phyloP scores from a whole-genome alignment of 2,797 vertebrate species.

The Eulemur albifrons region DNA sequence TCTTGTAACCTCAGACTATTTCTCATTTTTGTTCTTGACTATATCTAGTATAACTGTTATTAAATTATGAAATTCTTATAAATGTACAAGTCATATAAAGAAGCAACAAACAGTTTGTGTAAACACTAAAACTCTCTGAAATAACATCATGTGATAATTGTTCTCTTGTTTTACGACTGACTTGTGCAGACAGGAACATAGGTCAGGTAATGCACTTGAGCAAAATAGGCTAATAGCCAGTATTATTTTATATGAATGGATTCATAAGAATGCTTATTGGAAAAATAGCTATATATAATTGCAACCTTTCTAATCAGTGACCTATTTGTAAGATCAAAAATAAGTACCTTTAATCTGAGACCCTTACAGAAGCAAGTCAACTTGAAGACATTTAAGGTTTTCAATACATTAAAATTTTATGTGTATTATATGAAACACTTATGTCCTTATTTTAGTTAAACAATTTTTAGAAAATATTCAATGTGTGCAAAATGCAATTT shows the following conservation, averaged over 20 bases:
- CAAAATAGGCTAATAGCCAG: neutral
- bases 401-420: neutral
- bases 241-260: neutral
- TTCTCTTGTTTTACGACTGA: neutral
- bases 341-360: neutral
- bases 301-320: neutral
- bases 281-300: neutral
- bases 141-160: neutral
- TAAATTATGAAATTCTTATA: neutral
- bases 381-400: neutral
- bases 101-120: neutral
- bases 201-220: neutral
- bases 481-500: neutral
- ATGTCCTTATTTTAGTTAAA: neutral
- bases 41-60: neutral
- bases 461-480: neutral
- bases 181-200: neutral
- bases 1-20: neutral
- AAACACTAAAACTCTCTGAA: neutral
- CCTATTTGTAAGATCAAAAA: neutral
- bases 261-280: neutral
- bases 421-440: neutral
- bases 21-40: neutral
- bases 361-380: neutral
- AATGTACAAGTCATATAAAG: neutral